Evolutionary conservation across 2,888 invertebrate genomes (phyloP), one percentile per base, ranked within the genome.

Genomic region (Germaria angustata): DNA sequence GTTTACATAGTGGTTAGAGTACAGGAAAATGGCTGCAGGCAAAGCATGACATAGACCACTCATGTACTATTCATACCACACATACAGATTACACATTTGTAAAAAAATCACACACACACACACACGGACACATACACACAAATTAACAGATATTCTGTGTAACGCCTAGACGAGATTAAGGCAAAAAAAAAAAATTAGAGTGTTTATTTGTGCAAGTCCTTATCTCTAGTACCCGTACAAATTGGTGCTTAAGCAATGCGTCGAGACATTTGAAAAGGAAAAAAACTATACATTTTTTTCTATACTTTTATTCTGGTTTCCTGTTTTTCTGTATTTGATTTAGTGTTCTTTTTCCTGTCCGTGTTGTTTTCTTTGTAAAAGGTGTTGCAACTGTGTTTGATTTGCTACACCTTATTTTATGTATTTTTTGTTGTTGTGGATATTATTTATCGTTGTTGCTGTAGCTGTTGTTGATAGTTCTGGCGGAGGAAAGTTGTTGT

Each of bases 21-120:
- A 57, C 63, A 77, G 15, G 55, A 68, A 77, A 66, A 72, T 55
- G 55, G 28, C 72, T 61, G 61, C 2, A 59, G 44, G 66, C 66
- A 77, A 55, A 66, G 72, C 39, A 61, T 72, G 49, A 49, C 68
- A 77, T 61, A 61, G 66, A 66, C n/a, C 15, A 61, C 22, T 61
- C 32, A 28, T 28, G 28, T 6, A 28, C 28, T 28, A 28, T 28
- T 28, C 28, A 68, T 59, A 34, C 44, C 28, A 32, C 17, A 32
- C 32, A 49, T 22, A 9, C 22, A 36, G 6, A 72, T 24, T 11
- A 7, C 28, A 46, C 8, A n/a, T n/a, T 4, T 13, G 32, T n/a
- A 41, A 15, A 24, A 51, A 53, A 17, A 34, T 9, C 6, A 32
- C 28, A 24, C 4, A 36, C 13, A 13, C 17, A n/a, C 4, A n/a